Evolutionary conservation across 2,888 invertebrate species (phyloP).

Genomic region (Pachycephus smyrnensis): DNA sequence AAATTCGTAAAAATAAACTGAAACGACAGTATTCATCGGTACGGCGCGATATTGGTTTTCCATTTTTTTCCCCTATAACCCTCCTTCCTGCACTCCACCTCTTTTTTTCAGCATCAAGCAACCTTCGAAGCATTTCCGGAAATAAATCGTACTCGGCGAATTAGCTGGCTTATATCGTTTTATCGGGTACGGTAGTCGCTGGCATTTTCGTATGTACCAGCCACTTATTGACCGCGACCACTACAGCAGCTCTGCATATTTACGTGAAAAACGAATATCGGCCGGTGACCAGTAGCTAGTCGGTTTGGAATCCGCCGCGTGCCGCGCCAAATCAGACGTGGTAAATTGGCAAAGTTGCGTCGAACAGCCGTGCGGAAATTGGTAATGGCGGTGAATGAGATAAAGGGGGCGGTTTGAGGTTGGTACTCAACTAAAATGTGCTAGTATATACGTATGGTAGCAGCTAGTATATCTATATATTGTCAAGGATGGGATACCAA

Average conservation of each 20-base stretch:
- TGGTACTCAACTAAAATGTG: neutral
- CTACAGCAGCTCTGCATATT: neutral
- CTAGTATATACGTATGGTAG: neutral
- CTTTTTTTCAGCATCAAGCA: neutral
- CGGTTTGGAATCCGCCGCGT: neutral
- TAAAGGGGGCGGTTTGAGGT: neutral
- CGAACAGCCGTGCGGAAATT: constrained; percentile 15
- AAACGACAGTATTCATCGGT: neutral
- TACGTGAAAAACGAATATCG: neutral
- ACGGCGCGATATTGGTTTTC: constrained; percentile 44
- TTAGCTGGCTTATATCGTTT: constrained; percentile 28
- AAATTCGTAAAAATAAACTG: constrained; percentile 51
- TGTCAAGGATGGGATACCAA: neutral
- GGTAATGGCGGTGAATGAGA: constrained; percentile 15
- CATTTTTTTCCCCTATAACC: constrained; percentile 31
- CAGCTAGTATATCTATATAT: neutral
- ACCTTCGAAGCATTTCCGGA: neutral
- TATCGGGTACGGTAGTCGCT: neutral
- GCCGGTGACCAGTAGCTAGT: neutral
- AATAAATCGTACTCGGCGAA: constrained; percentile 32
- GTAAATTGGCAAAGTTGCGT: constrained; percentile 33
- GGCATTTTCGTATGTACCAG: neutral
- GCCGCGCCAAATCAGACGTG: constrained; percentile 1
- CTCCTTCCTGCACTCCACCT: neutral
- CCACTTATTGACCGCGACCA: neutral